phyloP scores from a whole-genome alignment of 2,888 invertebrate genomes.

The Amphipyra tragopoginis region DNA sequence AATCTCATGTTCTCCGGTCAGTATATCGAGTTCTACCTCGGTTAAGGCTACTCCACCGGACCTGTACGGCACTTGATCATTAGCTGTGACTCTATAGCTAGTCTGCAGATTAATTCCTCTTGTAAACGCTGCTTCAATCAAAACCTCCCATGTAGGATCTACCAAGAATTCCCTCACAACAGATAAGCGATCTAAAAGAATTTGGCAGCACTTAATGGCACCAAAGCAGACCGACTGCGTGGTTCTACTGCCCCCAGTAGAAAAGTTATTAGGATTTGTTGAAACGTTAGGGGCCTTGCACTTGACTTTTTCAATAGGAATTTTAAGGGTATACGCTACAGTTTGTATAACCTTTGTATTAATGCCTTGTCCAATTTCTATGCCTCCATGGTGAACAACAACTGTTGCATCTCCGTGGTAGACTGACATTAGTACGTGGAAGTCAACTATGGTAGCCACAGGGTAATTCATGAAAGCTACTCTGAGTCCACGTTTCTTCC shows the following conservation, averaged over 20 bases:
- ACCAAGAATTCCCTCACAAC: constrained; percentile 79
- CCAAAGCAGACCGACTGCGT: constrained; percentile 71
- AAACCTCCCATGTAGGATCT: constrained; percentile 86
- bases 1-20: constrained; percentile 92
- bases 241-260: constrained; percentile 91
- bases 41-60: constrained; percentile 89
- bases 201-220: constrained; percentile 85
- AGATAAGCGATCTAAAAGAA: constrained; percentile 83
- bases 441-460: constrained; percentile 86
- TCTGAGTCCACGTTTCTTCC: constrained; percentile 94
- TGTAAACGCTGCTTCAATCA: constrained; percentile 84
- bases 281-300: constrained; percentile 91
- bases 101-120: constrained; percentile 78
- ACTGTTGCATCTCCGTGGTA: constrained; percentile 93
- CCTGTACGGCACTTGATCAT: constrained; percentile 72
- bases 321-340: constrained; percentile 91
- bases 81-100: constrained; percentile 69
- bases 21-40: constrained; percentile 93
- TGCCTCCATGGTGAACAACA: constrained; percentile 92
- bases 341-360: constrained; percentile 93
- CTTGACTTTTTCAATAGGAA: constrained; percentile 91
- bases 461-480: constrained; percentile 93
- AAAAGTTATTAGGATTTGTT: constrained; percentile 90
- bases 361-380: constrained; percentile 95
- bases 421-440: constrained; percentile 91